Base-by-base conservation (phyloP, 1,140 invertebrate genomes). In the Ips nitidus region DNA sequence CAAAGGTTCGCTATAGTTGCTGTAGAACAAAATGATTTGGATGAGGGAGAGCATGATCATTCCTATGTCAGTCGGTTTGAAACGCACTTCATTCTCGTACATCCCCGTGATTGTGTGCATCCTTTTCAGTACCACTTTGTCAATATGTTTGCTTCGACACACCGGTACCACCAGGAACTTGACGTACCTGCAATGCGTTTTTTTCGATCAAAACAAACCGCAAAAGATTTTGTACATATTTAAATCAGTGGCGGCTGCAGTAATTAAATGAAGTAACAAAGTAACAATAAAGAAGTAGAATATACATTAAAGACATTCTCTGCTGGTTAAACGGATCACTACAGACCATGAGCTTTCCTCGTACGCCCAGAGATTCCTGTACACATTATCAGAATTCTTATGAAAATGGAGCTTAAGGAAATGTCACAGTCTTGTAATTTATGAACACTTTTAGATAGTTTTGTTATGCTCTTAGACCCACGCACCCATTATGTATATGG, bases 41-140 rank as follows among this genome's bases (percentile, higher is more conserved):
- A 90, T 78, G 39, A 90, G 75, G 0, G 89, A 90, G 70, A 91
- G 87, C 57, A 90, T 81, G 70, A 95, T 84, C 89, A 96, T 94
- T 73, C 91, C 91, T 39, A 96, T 71, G 1, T 93, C 90, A 1
- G 93, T 93, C 36, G 93, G 92, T 78, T 86, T 89, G 75, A 93
- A 94, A 50, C 85, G 89, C 81, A 95, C 94, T 77, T 94, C 87
- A 75, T 94, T 90, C 75, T 94, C 89, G 79, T 95, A 95, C 39
- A 86, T 83, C 8, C 72, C 72, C 0, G 72, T 86, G 4, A 57
- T 63, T 41, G 72, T 73, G 41, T 70, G 63, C 59, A 70, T 73
- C n/a, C 69, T 53, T 41, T 60, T 40, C 8, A 73, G 59, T 43
- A 52, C 39, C 8, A 71, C 50, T 36, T 57, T 55, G 39, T 63